Evolutionary conservation across 2,113 vertebrate species (phyloP).

Genomic region (Meriones unguiculatus): DNA sequence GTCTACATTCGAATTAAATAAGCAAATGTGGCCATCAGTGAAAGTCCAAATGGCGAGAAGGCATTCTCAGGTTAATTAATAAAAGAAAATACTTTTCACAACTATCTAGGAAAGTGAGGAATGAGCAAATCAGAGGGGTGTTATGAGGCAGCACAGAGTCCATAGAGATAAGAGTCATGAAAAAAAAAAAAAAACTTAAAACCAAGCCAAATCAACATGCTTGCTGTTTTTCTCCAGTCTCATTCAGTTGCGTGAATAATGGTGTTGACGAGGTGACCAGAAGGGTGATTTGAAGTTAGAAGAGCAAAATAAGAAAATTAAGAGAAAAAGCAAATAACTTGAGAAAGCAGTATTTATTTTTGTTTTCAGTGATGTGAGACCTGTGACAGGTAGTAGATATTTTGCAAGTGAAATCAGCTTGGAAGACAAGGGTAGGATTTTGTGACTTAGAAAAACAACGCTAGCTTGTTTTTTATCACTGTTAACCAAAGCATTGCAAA

Average conservation of each 20-base stretch:
- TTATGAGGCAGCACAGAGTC: background rate
- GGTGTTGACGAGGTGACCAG: background rate
- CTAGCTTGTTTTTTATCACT: background rate
- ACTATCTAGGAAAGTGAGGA: background rate
- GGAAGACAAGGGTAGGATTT: background rate
- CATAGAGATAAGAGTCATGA: background rate
- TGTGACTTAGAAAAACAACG: background rate
- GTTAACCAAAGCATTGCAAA: constrained; percentile 32
- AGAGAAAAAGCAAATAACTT: background rate
- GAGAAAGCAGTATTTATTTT: background rate
- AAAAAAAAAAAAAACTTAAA: background rate
- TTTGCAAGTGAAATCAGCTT: constrained; percentile 13
- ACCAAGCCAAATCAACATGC: background rate
- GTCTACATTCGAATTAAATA: constrained; percentile 19
- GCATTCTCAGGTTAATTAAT: background rate
- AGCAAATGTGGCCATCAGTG: background rate
- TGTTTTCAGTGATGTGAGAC: constrained; percentile 24
- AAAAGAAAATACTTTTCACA: background rate
- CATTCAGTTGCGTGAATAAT: background rate
- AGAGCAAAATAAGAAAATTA: constrained; percentile 10
- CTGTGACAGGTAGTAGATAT: background rate
- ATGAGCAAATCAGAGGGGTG: background rate
- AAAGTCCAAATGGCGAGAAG: background rate
- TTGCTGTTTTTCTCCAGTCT: background rate
- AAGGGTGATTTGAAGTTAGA: background rate